These are phyloP conservation scores for Phrixothrix hirtus DNA, from an alignment of 2,888 invertebrate genomes.

Conservation along the genomic window DNA sequence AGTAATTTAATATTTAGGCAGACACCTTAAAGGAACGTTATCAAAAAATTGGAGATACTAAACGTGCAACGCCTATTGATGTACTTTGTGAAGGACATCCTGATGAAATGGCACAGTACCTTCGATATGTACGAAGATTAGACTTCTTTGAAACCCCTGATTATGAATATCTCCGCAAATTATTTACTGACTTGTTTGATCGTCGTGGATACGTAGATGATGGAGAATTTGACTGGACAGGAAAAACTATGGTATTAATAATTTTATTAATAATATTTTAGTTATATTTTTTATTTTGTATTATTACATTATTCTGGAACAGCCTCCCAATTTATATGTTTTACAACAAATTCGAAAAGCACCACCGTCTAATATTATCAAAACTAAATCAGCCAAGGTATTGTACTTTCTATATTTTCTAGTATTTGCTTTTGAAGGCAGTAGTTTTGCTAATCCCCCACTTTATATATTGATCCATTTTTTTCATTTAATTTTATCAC, in stretches of 20 bases:
- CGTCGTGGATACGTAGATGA: slow-evolving; percentile 86
- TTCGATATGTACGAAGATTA: slow-evolving; percentile 92
- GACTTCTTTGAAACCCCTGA: slow-evolving; percentile 99
- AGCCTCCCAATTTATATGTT: slow-evolving; percentile 79
- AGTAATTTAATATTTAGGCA: too few relatives aligned
- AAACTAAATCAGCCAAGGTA: slow-evolving; percentile 87
- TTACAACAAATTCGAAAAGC: slow-evolving; percentile 83
- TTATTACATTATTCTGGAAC: slow-evolving; percentile 14
- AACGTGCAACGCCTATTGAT: slow-evolving; percentile 98
- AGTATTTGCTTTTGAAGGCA: background rate
- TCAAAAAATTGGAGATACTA: slow-evolving; percentile 99
- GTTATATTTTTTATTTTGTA: slow-evolving; percentile 8
- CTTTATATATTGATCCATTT: too few relatives aligned
- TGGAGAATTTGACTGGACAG: slow-evolving; percentile 95
- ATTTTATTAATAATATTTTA: slow-evolving; percentile 1
- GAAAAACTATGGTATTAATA: slow-evolving; percentile 62
- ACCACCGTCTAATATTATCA: slow-evolving; percentile 82
- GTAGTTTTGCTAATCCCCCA: background rate
- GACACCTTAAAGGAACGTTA: slow-evolving; percentile 95
- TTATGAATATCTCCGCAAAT: slow-evolving; percentile 96
- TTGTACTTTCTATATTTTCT: slow-evolving; percentile 5
- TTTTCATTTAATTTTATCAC: too few relatives aligned
- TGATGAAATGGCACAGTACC: slow-evolving; percentile 97
- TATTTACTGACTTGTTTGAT: slow-evolving; percentile 92
- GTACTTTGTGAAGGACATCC: slow-evolving; percentile 84